A percentile compares a stretch with the other conserved stretches of the same genome.
Evolutionary conservation across 2,113 vertebrate genomes (phyloP).

Genomic region (Pipra filicauda): DNA sequence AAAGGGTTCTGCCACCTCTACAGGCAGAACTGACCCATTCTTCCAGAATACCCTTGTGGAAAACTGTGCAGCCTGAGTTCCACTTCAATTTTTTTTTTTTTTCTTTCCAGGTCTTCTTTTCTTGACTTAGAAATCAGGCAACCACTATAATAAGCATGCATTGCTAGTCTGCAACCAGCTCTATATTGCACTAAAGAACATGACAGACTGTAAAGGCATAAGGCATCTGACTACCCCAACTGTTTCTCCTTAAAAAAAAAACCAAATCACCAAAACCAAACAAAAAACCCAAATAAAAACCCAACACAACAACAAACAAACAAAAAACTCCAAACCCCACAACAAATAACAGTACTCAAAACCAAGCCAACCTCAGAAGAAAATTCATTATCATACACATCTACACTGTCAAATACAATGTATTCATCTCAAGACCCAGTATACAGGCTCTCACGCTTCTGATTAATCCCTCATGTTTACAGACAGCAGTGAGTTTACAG

Average conservation of each 20-base stretch:
- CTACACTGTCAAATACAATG: neutral
- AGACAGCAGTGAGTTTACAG: neutral
- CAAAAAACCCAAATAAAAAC: too few relatives aligned
- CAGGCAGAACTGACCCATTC: neutral
- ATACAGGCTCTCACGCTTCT: neutral
- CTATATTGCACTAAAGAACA: neutral
- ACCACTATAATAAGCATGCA: neutral
- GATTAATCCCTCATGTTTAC: neutral
- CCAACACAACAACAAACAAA: neutral
- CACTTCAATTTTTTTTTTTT: neutral
- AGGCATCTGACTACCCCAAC: neutral
- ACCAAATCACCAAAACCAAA: rapidly evolving
- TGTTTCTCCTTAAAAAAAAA: neutral
- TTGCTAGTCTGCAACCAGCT: neutral
- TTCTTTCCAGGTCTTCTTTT: neutral
- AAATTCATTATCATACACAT: neutral
- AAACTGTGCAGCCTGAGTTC: neutral
- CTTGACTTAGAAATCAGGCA: neutral
- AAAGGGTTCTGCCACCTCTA: neutral
- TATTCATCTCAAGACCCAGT: neutral
- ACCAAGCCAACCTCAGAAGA: neutral
- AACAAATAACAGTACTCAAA: neutral
- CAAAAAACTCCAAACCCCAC: neutral
- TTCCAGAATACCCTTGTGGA: neutral
- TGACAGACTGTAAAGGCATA: neutral